Evolutionary conservation across 2,888 invertebrate genomes (phyloP).

Genomic region (Cosmia trapezina): DNA sequence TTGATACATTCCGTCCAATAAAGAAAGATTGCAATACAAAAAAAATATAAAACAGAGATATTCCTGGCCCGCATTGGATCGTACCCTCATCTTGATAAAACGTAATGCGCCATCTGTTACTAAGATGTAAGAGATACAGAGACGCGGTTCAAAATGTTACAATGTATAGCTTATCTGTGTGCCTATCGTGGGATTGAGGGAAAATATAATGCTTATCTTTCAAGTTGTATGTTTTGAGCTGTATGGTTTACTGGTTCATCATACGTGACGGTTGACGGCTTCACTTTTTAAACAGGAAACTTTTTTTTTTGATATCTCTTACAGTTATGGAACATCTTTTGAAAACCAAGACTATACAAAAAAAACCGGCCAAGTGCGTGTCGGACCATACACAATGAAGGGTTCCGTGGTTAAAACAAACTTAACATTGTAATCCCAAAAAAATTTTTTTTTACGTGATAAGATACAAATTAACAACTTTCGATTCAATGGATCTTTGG

Average conservation of each 20-base stretch:
- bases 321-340: too few relatives aligned
- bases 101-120: slow-evolving; percentile 61
- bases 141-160: slow-evolving; percentile 38
- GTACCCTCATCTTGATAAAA: slow-evolving; percentile 63
- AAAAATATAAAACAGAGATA: slow-evolving; percentile 33
- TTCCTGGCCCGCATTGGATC: slow-evolving; percentile 36
- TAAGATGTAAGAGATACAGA: slow-evolving; percentile 51
- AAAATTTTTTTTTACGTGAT: too few relatives aligned
- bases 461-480: too few relatives aligned
- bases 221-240: slow-evolving; percentile 2
- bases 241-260: slow-evolving; percentile 13
- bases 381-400: too few relatives aligned
- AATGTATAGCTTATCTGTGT: slow-evolving; percentile 45
- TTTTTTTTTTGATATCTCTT: too few relatives aligned
- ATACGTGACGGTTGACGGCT: background rate
- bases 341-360: too few relatives aligned
- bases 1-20: slow-evolving; percentile 41
- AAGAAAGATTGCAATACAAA: slow-evolving; percentile 53
- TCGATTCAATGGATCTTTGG: too few relatives aligned
- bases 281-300: too few relatives aligned
- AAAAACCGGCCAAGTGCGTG: too few relatives aligned
- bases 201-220: slow-evolving; percentile 48
- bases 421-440: too few relatives aligned
- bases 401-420: too few relatives aligned
- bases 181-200: slow-evolving; percentile 38